Conservation (phyloP, 2,888 invertebrate genomes). For the Amblyjoppa fuscipennis region DNA sequence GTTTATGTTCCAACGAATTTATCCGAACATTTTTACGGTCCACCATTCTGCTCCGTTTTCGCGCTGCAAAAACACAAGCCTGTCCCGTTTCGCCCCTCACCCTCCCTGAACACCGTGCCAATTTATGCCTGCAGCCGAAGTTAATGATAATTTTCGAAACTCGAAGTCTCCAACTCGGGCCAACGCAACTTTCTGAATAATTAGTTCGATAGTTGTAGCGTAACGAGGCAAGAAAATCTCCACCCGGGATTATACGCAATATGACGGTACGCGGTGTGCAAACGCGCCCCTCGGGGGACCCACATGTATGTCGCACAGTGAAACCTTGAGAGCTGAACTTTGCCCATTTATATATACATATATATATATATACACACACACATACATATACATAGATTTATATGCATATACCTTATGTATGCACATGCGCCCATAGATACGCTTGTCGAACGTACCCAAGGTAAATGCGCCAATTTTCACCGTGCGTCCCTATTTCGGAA, state of each 20-base stretch:
- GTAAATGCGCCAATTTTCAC: constrained; percentile 10
- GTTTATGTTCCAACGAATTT: not conserved
- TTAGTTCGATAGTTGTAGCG: constrained; percentile 1
- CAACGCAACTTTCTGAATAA: constrained; percentile 6
- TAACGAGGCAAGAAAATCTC: constrained; percentile 57
- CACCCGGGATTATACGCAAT: constrained; percentile 59
- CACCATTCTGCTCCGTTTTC: not conserved
- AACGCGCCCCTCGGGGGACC: constrained; percentile 38
- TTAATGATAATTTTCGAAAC: constrained; percentile 5
- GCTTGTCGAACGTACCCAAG: constrained; percentile 1
- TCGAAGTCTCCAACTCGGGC: not conserved
- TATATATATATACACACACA: not conserved
- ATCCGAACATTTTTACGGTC: not conserved
- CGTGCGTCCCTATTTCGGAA: not conserved
- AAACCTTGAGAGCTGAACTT: constrained; percentile 55
- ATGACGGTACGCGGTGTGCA: constrained; percentile 51
- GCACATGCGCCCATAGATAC: not conserved
- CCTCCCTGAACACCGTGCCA: not conserved
- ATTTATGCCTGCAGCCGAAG: not conserved
- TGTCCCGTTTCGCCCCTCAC: not conserved
- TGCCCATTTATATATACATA: constrained; percentile 11
- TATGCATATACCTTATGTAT: not conserved
- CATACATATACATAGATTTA: not conserved
- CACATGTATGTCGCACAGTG: constrained; percentile 57
- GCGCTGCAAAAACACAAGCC: not conserved